Evolutionary conservation across 2,888 invertebrate species (phyloP), one percentile per base, ranked within the genome.

Genomic region (Plagiodera versicolora): DNA sequence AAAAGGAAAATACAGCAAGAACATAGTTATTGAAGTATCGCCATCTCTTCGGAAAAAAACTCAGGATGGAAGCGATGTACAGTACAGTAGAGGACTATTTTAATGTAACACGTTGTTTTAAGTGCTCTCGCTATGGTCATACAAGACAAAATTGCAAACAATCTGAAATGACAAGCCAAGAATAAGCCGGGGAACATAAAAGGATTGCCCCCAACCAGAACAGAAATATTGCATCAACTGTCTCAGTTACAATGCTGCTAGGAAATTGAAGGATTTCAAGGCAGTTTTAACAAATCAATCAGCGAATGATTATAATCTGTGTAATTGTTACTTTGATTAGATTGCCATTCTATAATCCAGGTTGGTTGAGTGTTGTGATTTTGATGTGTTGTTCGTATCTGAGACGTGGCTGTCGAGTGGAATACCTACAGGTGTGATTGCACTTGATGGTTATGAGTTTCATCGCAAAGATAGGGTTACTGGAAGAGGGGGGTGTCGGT

Each of bases 1-100:
- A 46, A 46, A 14, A 16, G 10, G 39, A 46, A 46, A 46, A 46
- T 46, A 46, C 16, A 46, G 46, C 46, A 46, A 46, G 17, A 46
- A 46, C 46, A 46, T 46, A 46, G 46, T 46, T 46, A 3, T 24
- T 24, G 24, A 24, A 24, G 24, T 24, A 24, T 46, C 46, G 46
- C 46, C 46, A 46, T 16, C 46, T 14, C 46, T 39, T 39, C 39
- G 39, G 2, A 39, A 39, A 39, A 39, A 39, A 39, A 45, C 45
- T 2, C 16, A 2, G 45, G 45, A 3, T 45, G 45, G 45, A 45
- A 45, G 17, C 45, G 16, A 17, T 45, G 45, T 10, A 10, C n/a
- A 45, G 16, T 45, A n/a, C n/a, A n/a, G n/a, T n/a, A 16, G 11
- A 44, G 11, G 3, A 44, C 44, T 44, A 45, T 45, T 45, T 45